phyloP scores from a whole-genome alignment of 1,140 invertebrate genomes.

The Drosophila fuyamai region DNA sequence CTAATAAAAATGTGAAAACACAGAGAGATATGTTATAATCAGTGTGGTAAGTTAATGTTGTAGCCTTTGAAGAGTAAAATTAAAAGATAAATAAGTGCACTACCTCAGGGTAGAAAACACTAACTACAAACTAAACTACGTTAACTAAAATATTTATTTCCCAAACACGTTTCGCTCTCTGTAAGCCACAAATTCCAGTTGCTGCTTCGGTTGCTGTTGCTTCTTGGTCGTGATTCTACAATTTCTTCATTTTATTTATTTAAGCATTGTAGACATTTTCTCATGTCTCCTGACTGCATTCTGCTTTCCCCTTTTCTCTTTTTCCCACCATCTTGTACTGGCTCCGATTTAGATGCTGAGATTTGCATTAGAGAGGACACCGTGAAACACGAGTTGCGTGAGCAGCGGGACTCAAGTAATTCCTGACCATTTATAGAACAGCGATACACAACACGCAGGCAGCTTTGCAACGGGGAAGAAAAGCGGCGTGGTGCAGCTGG shows the following conservation, averaged over 20 bases:
- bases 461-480: neutral
- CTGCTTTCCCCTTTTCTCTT: conserved; percentile 14
- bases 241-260: conserved; percentile 83
- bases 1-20: conserved; percentile 19
- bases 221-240: conserved; percentile 76
- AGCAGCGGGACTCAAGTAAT: neutral
- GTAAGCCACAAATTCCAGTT: conserved; percentile 15
- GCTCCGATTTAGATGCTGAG: conserved; percentile 35
- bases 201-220: conserved; percentile 29
- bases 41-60: too few species aligned
- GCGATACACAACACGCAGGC: neutral
- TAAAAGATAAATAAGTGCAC: too few species aligned
- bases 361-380: conserved; percentile 51
- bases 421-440: conserved; percentile 25
- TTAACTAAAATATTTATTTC: too few species aligned
- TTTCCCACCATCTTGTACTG: conserved; percentile 13
- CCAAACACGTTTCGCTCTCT: neutral
- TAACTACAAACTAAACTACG: too few species aligned
- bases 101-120: too few species aligned
- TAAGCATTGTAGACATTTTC: conserved; percentile 80
- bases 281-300: conserved; percentile 37
- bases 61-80: too few species aligned
- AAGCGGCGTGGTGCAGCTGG: conserved; percentile 24
- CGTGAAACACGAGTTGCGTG: conserved; percentile 35
- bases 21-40: too few species aligned